Conservation (phyloP, 2,888 invertebrate genomes). For the Heterodera filipjevi region DNA sequence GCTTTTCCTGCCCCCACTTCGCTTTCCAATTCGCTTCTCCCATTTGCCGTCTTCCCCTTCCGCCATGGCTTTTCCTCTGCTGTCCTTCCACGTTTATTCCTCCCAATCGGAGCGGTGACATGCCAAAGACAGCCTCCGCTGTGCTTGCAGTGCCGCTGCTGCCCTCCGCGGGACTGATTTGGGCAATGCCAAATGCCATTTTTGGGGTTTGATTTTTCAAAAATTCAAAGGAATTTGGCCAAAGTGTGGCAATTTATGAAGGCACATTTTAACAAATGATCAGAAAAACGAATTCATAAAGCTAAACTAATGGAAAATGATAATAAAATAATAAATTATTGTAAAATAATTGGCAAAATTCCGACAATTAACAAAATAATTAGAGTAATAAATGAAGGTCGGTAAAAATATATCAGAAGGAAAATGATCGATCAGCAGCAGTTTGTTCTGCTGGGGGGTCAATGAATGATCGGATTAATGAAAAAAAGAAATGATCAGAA, state of each 20-base stretch:
- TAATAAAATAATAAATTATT: too few relatives aligned
- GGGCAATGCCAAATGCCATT: slow-evolving; percentile 11
- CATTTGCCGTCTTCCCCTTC: background rate
- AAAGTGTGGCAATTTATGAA: background rate
- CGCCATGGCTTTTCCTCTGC: background rate
- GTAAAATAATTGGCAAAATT: too few relatives aligned
- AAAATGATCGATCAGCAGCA: background rate
- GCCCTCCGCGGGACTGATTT: slow-evolving; percentile 15
- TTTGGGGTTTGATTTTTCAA: background rate
- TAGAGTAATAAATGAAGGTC: too few relatives aligned
- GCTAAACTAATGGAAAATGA: too few relatives aligned
- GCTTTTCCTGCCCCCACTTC: background rate
- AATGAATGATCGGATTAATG: background rate
- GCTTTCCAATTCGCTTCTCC: slow-evolving; percentile 13
- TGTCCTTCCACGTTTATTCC: slow-evolving; percentile 1
- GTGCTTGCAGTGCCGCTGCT: slow-evolving; percentile 15
- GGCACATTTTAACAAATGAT: background rate
- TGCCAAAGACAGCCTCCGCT: slow-evolving; percentile 10
- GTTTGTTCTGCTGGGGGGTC: background rate
- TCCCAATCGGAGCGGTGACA: slow-evolving; percentile 1
- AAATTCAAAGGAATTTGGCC: background rate
- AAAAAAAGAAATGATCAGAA: background rate
- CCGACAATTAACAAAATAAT: too few relatives aligned
- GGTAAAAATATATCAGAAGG: too few relatives aligned
- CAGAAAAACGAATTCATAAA: too few relatives aligned